Base-by-base conservation (phyloP, 1,140 invertebrate species). In the Orchestia grillus region DNA sequence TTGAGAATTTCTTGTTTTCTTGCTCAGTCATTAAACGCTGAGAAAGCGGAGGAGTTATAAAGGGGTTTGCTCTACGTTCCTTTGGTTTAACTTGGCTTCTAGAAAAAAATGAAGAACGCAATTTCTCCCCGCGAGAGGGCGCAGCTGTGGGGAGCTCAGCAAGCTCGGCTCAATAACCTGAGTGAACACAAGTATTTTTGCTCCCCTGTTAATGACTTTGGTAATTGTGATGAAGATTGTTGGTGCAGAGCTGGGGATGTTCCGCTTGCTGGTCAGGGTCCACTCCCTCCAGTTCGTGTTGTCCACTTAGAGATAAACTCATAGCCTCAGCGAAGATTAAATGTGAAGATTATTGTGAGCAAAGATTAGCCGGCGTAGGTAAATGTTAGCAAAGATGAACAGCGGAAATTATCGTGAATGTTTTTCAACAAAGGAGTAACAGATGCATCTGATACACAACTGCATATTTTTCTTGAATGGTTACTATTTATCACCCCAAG, bases 71-170 rank as follows among this genome's bases (percentile, higher is more conserved):
- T 36, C 11, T 77, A 47, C 92, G 92, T 94, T 94, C 92, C 92
- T 94, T 47, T 47, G 44, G 44, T 94, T 94, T 23, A 45, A 94
- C 43, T 94, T 94, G 44, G n/a, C 43, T 15, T 77, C 15, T 36
- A 77, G 62, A 40, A 44, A 45, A n/a, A 94, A 42, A 94, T n/a
- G 40, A 44, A 47, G 44, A 94, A 94, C 43, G 44, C 36, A 44
- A 45, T 45, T 44, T 94, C 41, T 44, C 92, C 41, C 19, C 92
- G 92, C 6, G 44, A 94, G 92, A 94, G 92, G 92, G 92, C 92
- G 92, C 92, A 44, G 88, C 92, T 94, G 92, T 19, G 40, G 40
- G 44, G 36, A 94, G 41, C 44, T 44, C 28, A 94, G 44, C 92
- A n/a, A 44, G 40, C 92, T 16, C 43, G 44, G 92, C 92, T 94